Percentiles rank a stretch among this genome's conserved stretches.
Conservation (phyloP, 2,113 vertebrate genomes). For the Gavialis gangeticus region DNA sequence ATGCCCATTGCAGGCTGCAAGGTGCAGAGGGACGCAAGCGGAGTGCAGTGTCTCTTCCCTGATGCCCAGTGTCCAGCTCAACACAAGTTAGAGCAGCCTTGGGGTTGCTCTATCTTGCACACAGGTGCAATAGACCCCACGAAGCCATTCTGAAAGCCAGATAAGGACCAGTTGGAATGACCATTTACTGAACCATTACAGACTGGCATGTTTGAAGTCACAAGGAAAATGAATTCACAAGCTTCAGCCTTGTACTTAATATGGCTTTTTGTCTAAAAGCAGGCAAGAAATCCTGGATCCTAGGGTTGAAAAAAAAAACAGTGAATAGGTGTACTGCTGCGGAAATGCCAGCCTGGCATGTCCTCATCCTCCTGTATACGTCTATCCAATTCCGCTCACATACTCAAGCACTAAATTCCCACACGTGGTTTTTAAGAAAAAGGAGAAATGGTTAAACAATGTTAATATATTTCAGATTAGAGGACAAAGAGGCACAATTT, state of each 20-base stretch:
- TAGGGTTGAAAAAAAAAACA: no score
- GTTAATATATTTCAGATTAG: conserved; percentile 71
- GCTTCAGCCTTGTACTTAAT: no score
- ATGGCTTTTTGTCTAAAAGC: background rate
- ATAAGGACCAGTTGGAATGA: background rate
- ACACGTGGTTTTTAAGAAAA: background rate
- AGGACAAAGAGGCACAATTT: conserved; percentile 61
- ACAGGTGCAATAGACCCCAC: background rate
- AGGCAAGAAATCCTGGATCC: no score
- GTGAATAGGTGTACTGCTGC: no score
- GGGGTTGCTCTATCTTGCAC: background rate
- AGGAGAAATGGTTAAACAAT: conserved; percentile 59
- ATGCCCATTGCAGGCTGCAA: background rate
- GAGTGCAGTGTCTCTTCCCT: background rate
- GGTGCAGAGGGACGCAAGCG: background rate
- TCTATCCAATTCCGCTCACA: accelerated
- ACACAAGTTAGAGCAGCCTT: background rate
- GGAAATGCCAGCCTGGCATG: background rate
- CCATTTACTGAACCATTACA: background rate
- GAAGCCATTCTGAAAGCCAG: background rate
- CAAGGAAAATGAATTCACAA: background rate
- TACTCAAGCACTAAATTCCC: background rate
- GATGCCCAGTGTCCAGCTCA: background rate
- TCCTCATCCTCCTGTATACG: background rate
- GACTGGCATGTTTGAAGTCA: background rate